Percentiles rank a stretch among this genome's conserved stretches.
Evolutionary conservation across 1,140 invertebrate genomes (phyloP).

Genomic region (Atopsyche davidsoni): DNA sequence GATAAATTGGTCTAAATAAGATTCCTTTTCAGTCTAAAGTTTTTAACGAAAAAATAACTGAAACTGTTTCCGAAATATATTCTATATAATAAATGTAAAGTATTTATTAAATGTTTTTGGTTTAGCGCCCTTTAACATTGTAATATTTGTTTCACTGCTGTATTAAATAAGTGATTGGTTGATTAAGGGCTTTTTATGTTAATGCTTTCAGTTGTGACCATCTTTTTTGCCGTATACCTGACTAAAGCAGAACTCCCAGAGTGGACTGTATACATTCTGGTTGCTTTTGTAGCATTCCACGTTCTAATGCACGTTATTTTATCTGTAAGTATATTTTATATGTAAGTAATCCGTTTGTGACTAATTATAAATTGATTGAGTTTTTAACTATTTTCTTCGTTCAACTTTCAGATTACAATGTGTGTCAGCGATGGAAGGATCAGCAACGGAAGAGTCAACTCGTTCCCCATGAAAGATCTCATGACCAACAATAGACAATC

Average conservation of each 20-base stretch:
- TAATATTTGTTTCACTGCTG: conserved; percentile 1
- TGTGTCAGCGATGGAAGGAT: conserved; percentile 65
- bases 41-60: too few species aligned
- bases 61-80: too few species aligned
- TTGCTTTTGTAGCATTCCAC: conserved; percentile 84
- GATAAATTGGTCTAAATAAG: too few species aligned
- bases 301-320: conserved; percentile 83
- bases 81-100: too few species aligned
- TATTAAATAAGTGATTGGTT: conserved; percentile 9
- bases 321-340: conserved; percentile 59
- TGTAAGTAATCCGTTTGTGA: conserved; percentile 1
- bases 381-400: conserved; percentile 11
- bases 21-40: too few species aligned
- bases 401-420: conserved; percentile 60
- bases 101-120: neutral
- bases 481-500: conserved; percentile 54
- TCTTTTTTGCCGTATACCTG: conserved; percentile 85
- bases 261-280: conserved; percentile 82
- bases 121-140: too few species aligned
- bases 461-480: conserved; percentile 81
- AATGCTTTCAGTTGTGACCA: conserved; percentile 78
- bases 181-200: conserved; percentile 23
- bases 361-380: neutral
- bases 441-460: conserved; percentile 63
- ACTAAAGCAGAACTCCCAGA: conserved; percentile 77